These are phyloP conservation scores for Cottus gobio DNA, from an alignment of 2,113 vertebrate species.

Conservation along the genomic window DNA sequence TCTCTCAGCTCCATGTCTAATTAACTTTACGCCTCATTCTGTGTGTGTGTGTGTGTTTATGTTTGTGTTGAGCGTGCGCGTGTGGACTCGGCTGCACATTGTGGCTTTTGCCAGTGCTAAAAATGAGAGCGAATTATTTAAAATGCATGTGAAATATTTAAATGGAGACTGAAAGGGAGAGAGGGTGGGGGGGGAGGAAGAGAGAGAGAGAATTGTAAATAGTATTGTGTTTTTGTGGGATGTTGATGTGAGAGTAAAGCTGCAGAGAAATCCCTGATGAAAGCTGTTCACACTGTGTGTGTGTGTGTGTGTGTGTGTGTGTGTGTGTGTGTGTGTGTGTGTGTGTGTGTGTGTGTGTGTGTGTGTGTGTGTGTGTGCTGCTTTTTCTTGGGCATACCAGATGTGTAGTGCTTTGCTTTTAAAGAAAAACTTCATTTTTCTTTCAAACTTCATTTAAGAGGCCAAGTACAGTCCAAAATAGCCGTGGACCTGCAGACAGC, in stretches of 20 bases:
- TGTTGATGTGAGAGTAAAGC: conserved; percentile 15
- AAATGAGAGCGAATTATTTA: conserved; percentile 62
- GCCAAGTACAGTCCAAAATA: background rate
- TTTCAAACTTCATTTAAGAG: background rate
- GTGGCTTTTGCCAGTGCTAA: conserved; percentile 41
- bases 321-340: background rate
- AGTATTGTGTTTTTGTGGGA: conserved; percentile 30
- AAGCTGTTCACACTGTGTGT: conserved; percentile 15
- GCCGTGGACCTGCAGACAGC: no score
- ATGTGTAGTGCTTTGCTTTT: background rate
- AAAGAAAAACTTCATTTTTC: background rate
- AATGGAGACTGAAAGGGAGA: conserved; percentile 47
- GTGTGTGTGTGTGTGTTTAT: conserved; percentile 55
- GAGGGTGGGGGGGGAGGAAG: conserved; percentile 40
- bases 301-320: background rate
- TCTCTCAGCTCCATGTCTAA: conserved; percentile 76
- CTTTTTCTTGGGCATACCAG: conserved; percentile 6
- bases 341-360: conserved; percentile 1
- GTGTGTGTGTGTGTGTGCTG: background rate
- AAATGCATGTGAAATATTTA: conserved; percentile 59
- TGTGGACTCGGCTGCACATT: conserved; percentile 29
- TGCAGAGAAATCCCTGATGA: conserved; percentile 11
- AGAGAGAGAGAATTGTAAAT: conserved; percentile 18
- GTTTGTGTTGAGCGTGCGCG: conserved; percentile 30
- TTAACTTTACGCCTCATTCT: conserved; percentile 76